Percentiles rank a stretch among this genome's conserved stretches.
phyloP scores from a whole-genome alignment of 53 echinoderm and acorn worm genomes.

The Echinometra lucunter region DNA sequence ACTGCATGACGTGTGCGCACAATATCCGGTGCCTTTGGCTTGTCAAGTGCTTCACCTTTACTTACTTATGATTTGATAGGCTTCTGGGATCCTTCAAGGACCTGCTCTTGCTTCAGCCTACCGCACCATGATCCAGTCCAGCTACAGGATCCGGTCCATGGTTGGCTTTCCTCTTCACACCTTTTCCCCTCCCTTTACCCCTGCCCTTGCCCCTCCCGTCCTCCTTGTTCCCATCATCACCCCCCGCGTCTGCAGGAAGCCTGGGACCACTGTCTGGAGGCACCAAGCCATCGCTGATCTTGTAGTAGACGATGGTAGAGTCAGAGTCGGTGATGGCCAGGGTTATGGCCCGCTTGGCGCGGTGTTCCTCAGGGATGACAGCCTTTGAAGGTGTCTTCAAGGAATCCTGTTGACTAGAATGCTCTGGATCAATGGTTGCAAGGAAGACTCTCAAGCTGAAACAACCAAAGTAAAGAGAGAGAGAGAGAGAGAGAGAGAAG shows the following conservation, averaged over 20 bases:
- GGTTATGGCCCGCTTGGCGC: conserved; percentile 64
- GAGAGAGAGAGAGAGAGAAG: neutral
- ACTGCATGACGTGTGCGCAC: neutral
- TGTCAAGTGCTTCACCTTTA: neutral
- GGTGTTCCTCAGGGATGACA: conserved; percentile 34
- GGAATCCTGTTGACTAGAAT: neutral
- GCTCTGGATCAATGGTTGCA: neutral
- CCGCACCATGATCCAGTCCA: neutral
- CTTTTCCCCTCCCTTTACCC: conserved; percentile 59
- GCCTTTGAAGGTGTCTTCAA: neutral
- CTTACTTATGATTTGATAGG: neutral
- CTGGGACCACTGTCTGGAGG: conserved; percentile 76
- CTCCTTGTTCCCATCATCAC: conserved; percentile 25
- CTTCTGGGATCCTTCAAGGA: neutral
- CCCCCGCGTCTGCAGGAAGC: conserved; percentile 30
- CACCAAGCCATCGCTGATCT: conserved; percentile 81
- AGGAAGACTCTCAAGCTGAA: conserved; percentile 35
- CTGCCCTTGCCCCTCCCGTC: conserved; percentile 32
- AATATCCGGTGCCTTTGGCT: neutral
- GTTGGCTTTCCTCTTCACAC: conserved; percentile 4
- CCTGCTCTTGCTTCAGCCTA: neutral
- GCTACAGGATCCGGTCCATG: neutral
- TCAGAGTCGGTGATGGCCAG: conserved; percentile 91
- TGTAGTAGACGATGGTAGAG: conserved; percentile 94
- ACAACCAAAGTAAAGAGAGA: neutral